Evolutionary conservation across 2,888 invertebrate species (phyloP), one percentile per base, ranked within the genome.

Genomic region (Sinohyriopsis cumingii): DNA sequence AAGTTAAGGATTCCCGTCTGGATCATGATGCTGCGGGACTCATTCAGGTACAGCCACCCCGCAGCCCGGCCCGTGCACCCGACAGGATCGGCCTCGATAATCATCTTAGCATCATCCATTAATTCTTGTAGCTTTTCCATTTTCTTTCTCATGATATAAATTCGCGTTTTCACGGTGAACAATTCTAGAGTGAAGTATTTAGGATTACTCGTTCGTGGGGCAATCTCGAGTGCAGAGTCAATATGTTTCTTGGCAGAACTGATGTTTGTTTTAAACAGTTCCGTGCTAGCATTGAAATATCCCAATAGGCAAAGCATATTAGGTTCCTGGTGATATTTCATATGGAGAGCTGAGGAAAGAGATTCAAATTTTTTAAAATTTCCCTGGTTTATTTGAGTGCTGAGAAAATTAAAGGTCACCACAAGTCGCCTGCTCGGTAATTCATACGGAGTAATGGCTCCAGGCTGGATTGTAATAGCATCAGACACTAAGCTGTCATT

Each of bases 11-110:
- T 68, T 20, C 69, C 56, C 5, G 79, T 71, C 56, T 72, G 71
- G 28, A 76, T 65, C 0, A 77, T 79, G 25, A 63, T 66, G 54
- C 68, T 71, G 20, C 77, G 62, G 9, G 72, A 79, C n/a, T 78
- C 72, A 59, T 81, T 81, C 54, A 81, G 72, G 59, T 76, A 81
- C 12, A 81, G 62, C 81, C 81, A 81, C 1, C 79, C 81, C 55
- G 79, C 76, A 20, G 77, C 81, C 28, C 81, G 62, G 9, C 81
- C 81, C 5, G 75, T 75, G n/a, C 76, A 77, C 0, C 77, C 81
- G 7, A 72, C 68, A 0, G 77, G 79, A 57, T 81, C 79, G 1
- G 76, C 69, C 25, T 78, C 81, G 6, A 81, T 69, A 19, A 81
- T 74, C 79, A 77, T 78, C 72, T 78, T 76, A 1, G 74, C 77